Conservation (phyloP, 1,140 invertebrate species). For the Acromyrmex charruanus region DNA sequence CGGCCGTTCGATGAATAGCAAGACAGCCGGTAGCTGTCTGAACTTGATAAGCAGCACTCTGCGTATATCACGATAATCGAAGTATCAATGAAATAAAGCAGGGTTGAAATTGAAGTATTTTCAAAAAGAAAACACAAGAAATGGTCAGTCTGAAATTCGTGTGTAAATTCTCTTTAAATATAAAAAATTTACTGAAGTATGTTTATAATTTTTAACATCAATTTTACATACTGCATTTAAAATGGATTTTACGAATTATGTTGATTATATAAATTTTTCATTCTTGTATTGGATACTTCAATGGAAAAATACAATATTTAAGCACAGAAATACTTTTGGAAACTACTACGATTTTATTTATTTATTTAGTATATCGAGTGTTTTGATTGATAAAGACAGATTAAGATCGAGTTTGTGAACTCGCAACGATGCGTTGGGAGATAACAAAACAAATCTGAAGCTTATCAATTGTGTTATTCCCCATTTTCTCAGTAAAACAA, state of each 20-base stretch:
- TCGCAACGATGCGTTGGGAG: neutral
- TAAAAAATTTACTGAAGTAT: neutral
- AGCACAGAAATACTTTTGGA: neutral
- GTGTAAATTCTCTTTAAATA: neutral
- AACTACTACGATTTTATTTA: neutral
- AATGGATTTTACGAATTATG: constrained; percentile 2
- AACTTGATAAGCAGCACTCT: constrained; percentile 29
- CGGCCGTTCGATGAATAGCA: constrained; percentile 36
- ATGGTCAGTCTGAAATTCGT: neutral
- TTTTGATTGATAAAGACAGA: constrained; percentile 30
- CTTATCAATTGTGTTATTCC: constrained; percentile 24
- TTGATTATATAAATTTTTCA: neutral
- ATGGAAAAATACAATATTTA: constrained; percentile 13
- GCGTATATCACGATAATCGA: constrained; percentile 39
- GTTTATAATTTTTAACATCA: neutral
- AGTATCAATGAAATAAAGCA: constrained; percentile 30
- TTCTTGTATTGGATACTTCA: neutral
- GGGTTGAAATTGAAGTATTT: neutral
- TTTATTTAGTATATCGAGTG: neutral
- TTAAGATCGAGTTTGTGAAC: constrained; percentile 1
- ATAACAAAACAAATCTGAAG: neutral
- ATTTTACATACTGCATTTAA: neutral
- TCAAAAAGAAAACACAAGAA: neutral
- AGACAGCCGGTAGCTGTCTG: constrained; percentile 21
- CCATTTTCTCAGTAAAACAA: neutral